Conservation (phyloP, 2,888 invertebrate species). For the Acanthosepion lycidas region DNA sequence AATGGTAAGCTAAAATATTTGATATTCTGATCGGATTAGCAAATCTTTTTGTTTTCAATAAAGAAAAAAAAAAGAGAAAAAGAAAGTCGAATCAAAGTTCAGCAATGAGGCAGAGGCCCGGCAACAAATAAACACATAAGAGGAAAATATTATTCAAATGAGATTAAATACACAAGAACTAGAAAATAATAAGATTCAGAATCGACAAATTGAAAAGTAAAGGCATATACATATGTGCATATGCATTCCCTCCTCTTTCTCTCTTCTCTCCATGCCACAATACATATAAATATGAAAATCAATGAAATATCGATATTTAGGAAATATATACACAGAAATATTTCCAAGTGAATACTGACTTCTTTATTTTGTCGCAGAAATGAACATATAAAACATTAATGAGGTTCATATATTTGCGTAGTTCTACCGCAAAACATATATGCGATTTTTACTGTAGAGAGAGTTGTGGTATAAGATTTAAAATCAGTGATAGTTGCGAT, state of each 20-base stretch:
- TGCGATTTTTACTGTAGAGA: too few species aligned
- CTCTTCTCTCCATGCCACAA: background rate
- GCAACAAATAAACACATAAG: background rate
- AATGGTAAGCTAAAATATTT: too few species aligned
- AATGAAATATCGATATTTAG: too few species aligned
- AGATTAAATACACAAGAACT: background rate
- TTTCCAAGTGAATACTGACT: too few species aligned
- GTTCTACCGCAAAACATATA: too few species aligned
- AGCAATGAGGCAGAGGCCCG: background rate
- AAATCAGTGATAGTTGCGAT: too few species aligned
- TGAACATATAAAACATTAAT: background rate
- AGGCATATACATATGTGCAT: background rate
- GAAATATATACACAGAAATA: too few species aligned
- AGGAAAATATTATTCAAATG: background rate
- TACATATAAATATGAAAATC: background rate
- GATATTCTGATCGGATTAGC: background rate
- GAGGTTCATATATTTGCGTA: background rate
- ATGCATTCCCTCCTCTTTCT: too few species aligned
- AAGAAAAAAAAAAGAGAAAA: background rate
- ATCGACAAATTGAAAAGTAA: background rate
- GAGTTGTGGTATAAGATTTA: too few species aligned
- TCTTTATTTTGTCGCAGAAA: background rate
- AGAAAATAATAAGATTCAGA: background rate
- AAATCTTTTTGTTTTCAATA: background rate
- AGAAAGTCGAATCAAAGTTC: background rate